Evolutionary conservation across 2,888 invertebrate species (phyloP), one percentile per base, ranked within the genome.

Genomic region (Seira sanloemensis): DNA sequence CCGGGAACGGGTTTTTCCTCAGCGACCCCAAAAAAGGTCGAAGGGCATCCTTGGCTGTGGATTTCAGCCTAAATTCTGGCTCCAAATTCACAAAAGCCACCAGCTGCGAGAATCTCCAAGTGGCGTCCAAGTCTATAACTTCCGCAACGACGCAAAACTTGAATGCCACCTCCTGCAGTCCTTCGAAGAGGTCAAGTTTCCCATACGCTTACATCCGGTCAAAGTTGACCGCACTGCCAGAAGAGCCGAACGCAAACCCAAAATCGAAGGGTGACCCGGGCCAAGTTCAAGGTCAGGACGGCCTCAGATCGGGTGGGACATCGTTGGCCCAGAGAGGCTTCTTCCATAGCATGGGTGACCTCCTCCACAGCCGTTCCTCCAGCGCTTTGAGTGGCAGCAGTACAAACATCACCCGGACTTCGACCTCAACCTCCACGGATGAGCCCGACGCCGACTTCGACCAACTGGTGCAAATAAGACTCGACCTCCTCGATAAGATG

Each of bases 131-230:
- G 16, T 78, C 71, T 26, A 50, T 24, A 25, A 54, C 72, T 72
- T 19, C 25, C 50, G 24, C 66, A n/a, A 58, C 24, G 26, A 50
- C n/a, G 21, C 19, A 19, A 9, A 5, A 67, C 21, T 7, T 16
- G 58, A 50, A 18, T 58, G 5, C 2, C n/a, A 73, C 69, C 9
- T n/a, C n/a, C n/a, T n/a, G n/a, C n/a, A n/a, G n/a, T n/a, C n/a
- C n/a, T n/a, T n/a, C n/a, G n/a, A 89, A 87, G 58, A 74, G 86
- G 27, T 86, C 88, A 2, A 85, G 86, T 0, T 90, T 90, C 72
- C 90, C 90, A 1, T 89, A 90, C 76, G 90, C 90, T 0, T 90
- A 90, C 84, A 90, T 90, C 54, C 83, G 90, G 18, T 89, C 90
- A 21, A 90, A 89, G 72, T 85, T 90, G 18, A 84, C 90, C 0